A percentile compares a stretch with the other conserved stretches of the same genome.
Evolutionary conservation across 1,140 invertebrate species (phyloP).

Genomic region (Kradibia gibbosae): DNA sequence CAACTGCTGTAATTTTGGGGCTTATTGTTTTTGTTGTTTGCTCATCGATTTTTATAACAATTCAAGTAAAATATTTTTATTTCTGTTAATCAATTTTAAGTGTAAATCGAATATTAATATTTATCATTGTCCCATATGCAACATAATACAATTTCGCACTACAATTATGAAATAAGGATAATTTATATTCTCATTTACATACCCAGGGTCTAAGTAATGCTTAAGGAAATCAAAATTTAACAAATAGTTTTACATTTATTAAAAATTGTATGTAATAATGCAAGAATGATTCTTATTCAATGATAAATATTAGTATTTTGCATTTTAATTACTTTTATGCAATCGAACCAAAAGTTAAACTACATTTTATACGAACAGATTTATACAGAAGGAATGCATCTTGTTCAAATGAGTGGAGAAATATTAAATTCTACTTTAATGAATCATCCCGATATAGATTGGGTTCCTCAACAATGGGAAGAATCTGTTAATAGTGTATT

Average conservation of each 20-base stretch:
- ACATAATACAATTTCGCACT: too few relatives aligned
- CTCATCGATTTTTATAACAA: conserved; percentile 75
- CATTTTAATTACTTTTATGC: neutral
- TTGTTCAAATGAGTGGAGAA: conserved; percentile 90
- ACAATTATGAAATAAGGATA: too few relatives aligned
- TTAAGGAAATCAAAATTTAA: too few relatives aligned
- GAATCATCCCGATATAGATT: conserved; percentile 86
- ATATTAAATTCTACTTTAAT: conserved; percentile 92
- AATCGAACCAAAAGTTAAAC: conserved; percentile 20
- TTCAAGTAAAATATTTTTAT: conserved; percentile 71
- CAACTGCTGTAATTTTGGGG: conserved; percentile 75
- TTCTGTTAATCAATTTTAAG: neutral
- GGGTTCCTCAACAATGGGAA: conserved; percentile 79
- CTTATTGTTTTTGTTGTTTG: conserved; percentile 72
- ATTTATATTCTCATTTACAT: too few relatives aligned
- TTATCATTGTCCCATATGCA: too few relatives aligned
- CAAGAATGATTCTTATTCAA: neutral
- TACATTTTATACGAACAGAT: conserved; percentile 78
- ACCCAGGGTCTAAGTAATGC: too few relatives aligned
- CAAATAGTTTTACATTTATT: conserved; percentile 38
- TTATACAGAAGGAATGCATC: conserved; percentile 94
- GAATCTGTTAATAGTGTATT: conserved; percentile 88
- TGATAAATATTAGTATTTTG: neutral
- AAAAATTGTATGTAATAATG: neutral
- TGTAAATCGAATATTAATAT: neutral